Evolutionary conservation across 2,797 vertebrate species (phyloP), one percentile per base, ranked within the genome.

Genomic region (Crypturellus tataupa): DNA sequence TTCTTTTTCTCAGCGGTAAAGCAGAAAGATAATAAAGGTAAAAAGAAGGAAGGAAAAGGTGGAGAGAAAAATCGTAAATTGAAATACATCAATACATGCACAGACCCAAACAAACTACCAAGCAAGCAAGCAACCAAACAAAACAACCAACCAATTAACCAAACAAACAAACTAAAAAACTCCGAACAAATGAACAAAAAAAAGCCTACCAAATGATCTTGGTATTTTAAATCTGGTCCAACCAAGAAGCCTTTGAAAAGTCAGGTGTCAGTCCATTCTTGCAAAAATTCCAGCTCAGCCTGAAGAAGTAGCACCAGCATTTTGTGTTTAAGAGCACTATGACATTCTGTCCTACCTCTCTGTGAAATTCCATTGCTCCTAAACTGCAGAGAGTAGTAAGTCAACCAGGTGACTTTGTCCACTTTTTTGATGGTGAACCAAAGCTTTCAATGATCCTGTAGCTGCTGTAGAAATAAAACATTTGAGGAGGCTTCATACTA

Each of bases 221-320:
- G 29, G 19, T 89, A 83, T 88, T 95, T 96, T 51, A 63, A 53
- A 72, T 79, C 59, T 77, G 60, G 16, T 37, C 67, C 80, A 81
- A 80, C 10, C 12, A 82, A 64, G 58, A 90, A 51, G 31, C 3
- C 1, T 76, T 80, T 87, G 65, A 85, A 94, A 94, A 80, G 70
- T 62, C 82, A 95, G 51, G 17, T 40, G 62, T 90, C 64, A 80
- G 70, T 55, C 60, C 87, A 19, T 60, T 87, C 24, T 27, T 67
- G 69, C 46, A 87, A 68, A 76, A 72, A 63, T 51, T 94, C 76
- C 49, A 67, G 49, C 62, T 90, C 69, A 67, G 17, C 46, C 39
- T 77, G 56, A 89, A 69, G 35, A 87, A 11, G 18, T 79, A 56
- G 21, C 37, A 91, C 16, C 53, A 31, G 39, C 19, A 88, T 77